phyloP scores from a whole-genome alignment of 2,113 vertebrate species.

The Dermatemys mawii region DNA sequence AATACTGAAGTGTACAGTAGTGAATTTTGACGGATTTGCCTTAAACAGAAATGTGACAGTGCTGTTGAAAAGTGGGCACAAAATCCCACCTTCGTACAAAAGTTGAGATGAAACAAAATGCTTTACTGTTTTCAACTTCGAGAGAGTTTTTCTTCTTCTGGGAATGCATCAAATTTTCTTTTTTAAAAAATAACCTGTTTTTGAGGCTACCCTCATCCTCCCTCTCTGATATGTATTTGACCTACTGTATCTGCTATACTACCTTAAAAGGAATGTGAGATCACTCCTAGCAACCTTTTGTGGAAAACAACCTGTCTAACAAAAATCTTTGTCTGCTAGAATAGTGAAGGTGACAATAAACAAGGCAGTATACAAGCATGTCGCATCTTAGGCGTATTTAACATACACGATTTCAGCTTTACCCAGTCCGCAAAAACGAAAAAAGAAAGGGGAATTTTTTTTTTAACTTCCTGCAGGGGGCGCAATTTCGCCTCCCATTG shows the following conservation, averaged over 20 bases:
- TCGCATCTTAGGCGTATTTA: too few species aligned
- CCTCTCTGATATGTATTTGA: neutral
- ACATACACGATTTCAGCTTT: too few species aligned
- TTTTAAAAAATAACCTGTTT: neutral
- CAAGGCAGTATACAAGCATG: neutral
- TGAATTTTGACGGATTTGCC: neutral
- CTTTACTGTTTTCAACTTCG: neutral
- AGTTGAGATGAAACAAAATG: neutral
- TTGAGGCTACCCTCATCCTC: neutral
- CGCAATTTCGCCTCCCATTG: too few species aligned
- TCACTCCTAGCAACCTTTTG: neutral
- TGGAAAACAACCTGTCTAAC: neutral
- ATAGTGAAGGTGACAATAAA: neutral
- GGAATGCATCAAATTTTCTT: neutral
- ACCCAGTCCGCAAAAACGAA: too few species aligned
- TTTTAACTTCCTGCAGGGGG: too few species aligned
- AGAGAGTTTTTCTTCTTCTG: neutral
- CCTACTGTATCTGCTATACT: conserved; percentile 3
- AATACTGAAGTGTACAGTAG: neutral
- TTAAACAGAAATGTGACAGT: neutral
- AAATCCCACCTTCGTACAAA: neutral
- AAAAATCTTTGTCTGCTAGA: neutral
- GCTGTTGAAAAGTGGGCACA: neutral
- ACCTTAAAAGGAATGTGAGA: neutral
- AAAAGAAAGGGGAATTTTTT: too few species aligned